These are phyloP conservation scores for Ispidina picta DNA, from an alignment of 2,797 vertebrate genomes.

Conservation along the genomic window DNA sequence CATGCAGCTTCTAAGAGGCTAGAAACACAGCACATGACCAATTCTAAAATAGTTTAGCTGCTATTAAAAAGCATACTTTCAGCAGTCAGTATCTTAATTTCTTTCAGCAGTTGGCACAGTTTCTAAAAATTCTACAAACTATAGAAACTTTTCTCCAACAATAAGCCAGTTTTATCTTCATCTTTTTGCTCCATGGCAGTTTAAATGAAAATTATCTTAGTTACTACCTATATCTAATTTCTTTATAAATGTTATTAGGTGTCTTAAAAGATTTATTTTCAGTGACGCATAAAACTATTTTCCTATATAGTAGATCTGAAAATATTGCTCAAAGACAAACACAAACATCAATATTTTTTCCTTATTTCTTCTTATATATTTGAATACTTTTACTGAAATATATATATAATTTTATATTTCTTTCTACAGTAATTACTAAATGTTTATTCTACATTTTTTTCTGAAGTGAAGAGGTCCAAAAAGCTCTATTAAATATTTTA, in stretches of 20 bases:
- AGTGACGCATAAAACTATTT: background rate
- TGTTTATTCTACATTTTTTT: background rate
- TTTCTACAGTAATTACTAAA: background rate
- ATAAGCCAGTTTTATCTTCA: background rate
- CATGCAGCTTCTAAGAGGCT: background rate
- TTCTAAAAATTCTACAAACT: background rate
- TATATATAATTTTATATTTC: rapidly evolving
- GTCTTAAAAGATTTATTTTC: background rate
- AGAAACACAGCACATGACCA: background rate
- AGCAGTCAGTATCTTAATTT: background rate
- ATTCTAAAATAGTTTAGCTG: background rate
- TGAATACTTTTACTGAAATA: background rate
- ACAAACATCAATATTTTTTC: background rate
- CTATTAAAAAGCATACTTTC: background rate
- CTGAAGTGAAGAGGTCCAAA: background rate
- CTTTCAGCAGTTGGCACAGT: background rate
- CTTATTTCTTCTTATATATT: background rate
- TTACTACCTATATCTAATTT: background rate
- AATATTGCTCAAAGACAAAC: background rate
- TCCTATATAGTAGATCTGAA: background rate
- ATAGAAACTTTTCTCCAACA: background rate
- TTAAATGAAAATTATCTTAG: background rate
- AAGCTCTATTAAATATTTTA: background rate
- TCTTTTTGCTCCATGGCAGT: background rate
- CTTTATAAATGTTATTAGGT: background rate